These are phyloP conservation scores for Cantharis rustica DNA, from an alignment of 2,888 invertebrate genomes.

Conservation along the genomic window DNA sequence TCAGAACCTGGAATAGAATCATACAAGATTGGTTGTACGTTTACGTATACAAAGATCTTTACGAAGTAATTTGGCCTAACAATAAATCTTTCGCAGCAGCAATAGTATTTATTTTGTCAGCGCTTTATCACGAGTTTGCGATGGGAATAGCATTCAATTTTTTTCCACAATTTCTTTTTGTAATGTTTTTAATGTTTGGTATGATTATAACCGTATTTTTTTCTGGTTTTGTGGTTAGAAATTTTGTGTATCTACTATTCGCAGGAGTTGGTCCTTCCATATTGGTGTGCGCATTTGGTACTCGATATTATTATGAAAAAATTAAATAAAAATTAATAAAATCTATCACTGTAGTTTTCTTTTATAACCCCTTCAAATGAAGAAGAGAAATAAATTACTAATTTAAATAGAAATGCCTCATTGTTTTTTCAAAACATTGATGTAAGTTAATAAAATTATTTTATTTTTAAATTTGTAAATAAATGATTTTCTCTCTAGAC, in stretches of 20 bases:
- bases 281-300: neutral
- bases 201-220: too few relatives aligned
- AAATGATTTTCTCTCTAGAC: neutral
- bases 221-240: neutral
- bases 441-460: neutral
- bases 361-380: too few relatives aligned
- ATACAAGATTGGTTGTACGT: constrained; percentile 94
- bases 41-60: constrained; percentile 80
- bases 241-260: neutral
- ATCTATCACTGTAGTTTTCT: too few relatives aligned
- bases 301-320: neutral
- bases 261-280: neutral
- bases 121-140: constrained; percentile 87
- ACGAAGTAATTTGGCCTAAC: constrained; percentile 54
- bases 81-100: constrained; percentile 59
- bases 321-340: too few relatives aligned
- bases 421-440: neutral
- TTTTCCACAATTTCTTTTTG: too few relatives aligned
- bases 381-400: too few relatives aligned
- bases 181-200: too few relatives aligned
- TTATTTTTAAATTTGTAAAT: neutral
- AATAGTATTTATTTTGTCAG: constrained; percentile 73
- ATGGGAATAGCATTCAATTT: constrained; percentile 55
- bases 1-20: constrained; percentile 91
- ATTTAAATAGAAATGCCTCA: neutral